phyloP scores from a whole-genome alignment of 2,113 vertebrate genomes.

The Thamnophis sirtalis region DNA sequence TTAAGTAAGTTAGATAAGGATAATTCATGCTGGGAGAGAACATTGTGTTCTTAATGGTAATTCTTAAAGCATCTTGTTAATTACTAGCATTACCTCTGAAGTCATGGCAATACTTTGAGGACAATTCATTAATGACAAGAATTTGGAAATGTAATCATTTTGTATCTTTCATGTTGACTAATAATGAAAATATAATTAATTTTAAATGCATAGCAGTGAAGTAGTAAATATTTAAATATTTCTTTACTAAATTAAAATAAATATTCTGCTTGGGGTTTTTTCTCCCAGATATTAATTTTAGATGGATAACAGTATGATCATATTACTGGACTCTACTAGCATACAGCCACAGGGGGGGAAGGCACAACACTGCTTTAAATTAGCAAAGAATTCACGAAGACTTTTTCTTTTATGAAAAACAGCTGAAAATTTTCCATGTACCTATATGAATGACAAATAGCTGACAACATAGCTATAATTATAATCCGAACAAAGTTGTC shows the following conservation, averaged over 20 bases:
- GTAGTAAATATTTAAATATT: neutral
- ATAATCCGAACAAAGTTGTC: slow-evolving; percentile 29
- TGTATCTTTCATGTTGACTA: neutral
- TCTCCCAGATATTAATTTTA: neutral
- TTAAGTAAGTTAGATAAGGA: neutral
- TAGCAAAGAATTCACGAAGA: slow-evolving; percentile 35
- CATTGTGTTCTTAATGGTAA: neutral
- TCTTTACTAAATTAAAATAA: slow-evolving; percentile 9
- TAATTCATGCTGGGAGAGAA: neutral
- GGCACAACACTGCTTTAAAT: slow-evolving; percentile 34
- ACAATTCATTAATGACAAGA: neutral
- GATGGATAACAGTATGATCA: neutral
- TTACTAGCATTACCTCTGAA: neutral
- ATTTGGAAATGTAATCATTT: neutral
- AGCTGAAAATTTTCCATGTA: slow-evolving; percentile 31
- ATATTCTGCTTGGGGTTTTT: neutral
- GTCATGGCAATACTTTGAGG: neutral
- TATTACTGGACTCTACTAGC: slow-evolving; percentile 22
- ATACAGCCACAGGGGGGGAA: slow-evolving; percentile 4
- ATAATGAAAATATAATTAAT: neutral
- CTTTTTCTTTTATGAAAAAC: neutral
- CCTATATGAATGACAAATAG: slow-evolving; percentile 49
- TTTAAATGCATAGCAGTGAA: neutral
- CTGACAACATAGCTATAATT: slow-evolving; percentile 25
- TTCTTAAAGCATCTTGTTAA: neutral